Base-by-base conservation (phyloP, 2,797 vertebrate genomes). In the Salmo trutta region DNA sequence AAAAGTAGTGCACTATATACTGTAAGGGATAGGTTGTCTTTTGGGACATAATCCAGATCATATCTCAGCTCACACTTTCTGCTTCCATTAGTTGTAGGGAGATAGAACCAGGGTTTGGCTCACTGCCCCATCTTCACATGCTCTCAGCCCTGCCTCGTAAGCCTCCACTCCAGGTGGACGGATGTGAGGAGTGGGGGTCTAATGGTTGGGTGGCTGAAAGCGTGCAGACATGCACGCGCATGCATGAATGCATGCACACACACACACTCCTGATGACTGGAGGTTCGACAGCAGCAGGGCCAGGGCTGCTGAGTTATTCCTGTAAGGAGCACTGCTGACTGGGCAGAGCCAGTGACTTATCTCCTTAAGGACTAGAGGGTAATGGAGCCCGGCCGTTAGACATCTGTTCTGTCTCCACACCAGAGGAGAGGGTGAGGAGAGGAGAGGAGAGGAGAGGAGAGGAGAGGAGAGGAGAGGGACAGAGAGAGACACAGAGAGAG, bases 371-470 rank as follows among this genome's bases (percentile, higher is more conserved):
- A 84, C 81, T 83, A 84, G 72, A 71, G 87, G 86, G 87, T 91
- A 93, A 94, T 92, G 90, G 89, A 91, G 81, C 88, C 83, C 88
- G 86, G 89, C 88, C 85, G 71, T 83, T 80, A 81, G 88, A 93
- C 91, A 94, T 94, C 92, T 94, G 41, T 47, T 47, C 10, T 47
- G 92, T 92, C 93, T 93, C 84, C 80, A 81, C 76, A 68, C 77
- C 72, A 76, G 82, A 62, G 82, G 84, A 82, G 78, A 82, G 14
- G 77, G 67, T 72, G 71, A 66, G 64, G 41, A 47, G 41, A 47
- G 52, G 27, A 62, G 56, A 70, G 21, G 41, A 41, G 41, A 41
- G 36, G 1, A 7, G 3, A 4, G 31, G 31, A 33, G 31, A 36
- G 36, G 7, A 41, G 41, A 41, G 36, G 1, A 7, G 3, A 4